Conservation (phyloP, 2,797 vertebrate species). For the Echiichthys vipera region DNA sequence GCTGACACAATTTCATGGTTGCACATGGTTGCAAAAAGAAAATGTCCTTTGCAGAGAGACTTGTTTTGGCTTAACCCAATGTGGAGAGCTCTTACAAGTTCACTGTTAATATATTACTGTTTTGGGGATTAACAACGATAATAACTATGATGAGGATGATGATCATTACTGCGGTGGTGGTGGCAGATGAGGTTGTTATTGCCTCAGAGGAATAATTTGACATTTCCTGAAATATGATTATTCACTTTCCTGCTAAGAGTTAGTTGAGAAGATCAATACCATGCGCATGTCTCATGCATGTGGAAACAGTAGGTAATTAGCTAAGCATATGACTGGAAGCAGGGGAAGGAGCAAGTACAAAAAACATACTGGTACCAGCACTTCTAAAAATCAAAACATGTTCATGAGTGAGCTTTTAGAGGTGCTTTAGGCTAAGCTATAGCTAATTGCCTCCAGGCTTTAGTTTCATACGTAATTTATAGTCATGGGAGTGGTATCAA, state of each 20-base stretch:
- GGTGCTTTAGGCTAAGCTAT: conserved; percentile 8
- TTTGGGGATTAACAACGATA: conserved; percentile 9
- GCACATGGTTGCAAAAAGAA: conserved; percentile 31
- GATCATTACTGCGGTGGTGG: neutral
- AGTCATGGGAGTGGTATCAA: neutral
- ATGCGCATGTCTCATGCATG: neutral
- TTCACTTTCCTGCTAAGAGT: conserved; percentile 6
- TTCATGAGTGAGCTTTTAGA: neutral
- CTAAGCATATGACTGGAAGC: neutral
- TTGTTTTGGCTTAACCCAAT: conserved; percentile 19
- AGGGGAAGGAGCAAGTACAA: neutral
- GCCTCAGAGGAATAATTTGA: conserved; percentile 3
- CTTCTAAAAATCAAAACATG: neutral
- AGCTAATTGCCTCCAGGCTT: conserved; percentile 4
- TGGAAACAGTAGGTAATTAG: conserved; percentile 3
- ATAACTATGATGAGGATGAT: conserved; percentile 9
- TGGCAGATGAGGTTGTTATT: neutral
- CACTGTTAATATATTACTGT: conserved; percentile 1
- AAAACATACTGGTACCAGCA: neutral
- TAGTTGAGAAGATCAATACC: neutral
- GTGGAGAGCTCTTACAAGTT: conserved; percentile 9
- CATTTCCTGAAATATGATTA: conserved; percentile 17
- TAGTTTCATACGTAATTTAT: neutral
- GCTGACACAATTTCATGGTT: conserved; percentile 49
- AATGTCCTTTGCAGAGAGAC: conserved; percentile 35